Percentiles rank a stretch among this genome's conserved stretches.
phyloP scores from a whole-genome alignment of 2,888 invertebrate genomes.

The Limenitis camilla region DNA sequence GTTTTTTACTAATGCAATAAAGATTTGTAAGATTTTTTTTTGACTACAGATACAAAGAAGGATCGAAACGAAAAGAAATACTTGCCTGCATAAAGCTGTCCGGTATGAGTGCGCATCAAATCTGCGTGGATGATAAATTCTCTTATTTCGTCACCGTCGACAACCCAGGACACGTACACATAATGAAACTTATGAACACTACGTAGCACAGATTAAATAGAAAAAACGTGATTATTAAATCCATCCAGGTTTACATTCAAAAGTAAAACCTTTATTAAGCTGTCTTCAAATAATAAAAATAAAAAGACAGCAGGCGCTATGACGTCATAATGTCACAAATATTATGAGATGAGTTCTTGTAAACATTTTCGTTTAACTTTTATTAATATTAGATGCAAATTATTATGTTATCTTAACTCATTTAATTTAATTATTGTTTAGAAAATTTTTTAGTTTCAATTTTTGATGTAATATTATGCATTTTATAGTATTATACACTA shows the following conservation, averaged over 20 bases:
- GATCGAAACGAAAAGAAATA: constrained; percentile 58
- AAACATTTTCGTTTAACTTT: no score
- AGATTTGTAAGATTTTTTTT: neutral
- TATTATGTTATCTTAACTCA: no score
- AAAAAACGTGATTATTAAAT: neutral
- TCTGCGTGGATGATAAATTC: constrained; percentile 66
- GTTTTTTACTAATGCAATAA: neutral
- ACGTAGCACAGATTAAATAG: neutral
- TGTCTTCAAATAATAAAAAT: no score
- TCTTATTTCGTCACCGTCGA: constrained; percentile 77
- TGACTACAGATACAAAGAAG: constrained; percentile 51
- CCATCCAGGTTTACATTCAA: neutral
- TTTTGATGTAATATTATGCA: no score
- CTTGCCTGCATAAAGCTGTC: constrained; percentile 64
- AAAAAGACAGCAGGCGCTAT: no score
- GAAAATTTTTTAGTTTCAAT: no score
- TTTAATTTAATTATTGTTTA: no score
- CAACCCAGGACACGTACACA: constrained; percentile 74
- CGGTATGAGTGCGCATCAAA: constrained; percentile 56
- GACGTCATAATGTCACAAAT: no score
- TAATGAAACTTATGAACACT: constrained; percentile 65
- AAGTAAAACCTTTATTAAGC: no score
- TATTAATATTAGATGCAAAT: no score
- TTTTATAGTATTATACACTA: no score
- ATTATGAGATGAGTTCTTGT: no score